phyloP scores from a whole-genome alignment of 2,113 vertebrate species.

The Entosphenus tridentatus region DNA sequence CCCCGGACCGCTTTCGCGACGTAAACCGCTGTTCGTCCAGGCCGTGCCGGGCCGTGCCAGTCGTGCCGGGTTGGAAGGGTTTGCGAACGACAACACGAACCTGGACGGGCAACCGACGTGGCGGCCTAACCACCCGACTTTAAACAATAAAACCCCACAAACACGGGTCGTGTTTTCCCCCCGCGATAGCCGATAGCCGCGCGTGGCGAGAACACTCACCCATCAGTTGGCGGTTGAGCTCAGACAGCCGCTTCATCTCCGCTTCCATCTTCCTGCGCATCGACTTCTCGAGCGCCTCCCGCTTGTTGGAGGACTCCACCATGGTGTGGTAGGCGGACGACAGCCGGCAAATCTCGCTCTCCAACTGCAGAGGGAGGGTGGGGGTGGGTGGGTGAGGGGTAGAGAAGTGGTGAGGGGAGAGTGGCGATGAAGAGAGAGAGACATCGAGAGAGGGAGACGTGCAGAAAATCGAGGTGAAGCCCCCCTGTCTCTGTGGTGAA shows the following conservation, averaged over 20 bases:
- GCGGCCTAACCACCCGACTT: too few relatives aligned
- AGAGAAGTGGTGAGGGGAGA: not conserved
- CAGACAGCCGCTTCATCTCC: not conserved
- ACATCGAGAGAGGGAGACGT: not conserved
- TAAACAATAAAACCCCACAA: too few relatives aligned
- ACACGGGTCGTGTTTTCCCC: too few relatives aligned
- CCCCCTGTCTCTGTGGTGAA: too few relatives aligned
- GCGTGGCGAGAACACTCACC: too few relatives aligned
- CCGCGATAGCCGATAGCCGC: too few relatives aligned
- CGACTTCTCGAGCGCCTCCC: conserved; percentile 1
- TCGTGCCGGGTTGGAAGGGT: too few relatives aligned
- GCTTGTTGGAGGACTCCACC: conserved; percentile 2
- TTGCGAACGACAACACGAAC: too few relatives aligned
- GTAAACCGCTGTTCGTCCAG: too few relatives aligned
- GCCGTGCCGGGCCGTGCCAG: too few relatives aligned
- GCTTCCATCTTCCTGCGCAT: not conserved
- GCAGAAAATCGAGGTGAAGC: not conserved
- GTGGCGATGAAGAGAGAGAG: not conserved
- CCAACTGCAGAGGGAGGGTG: conserved; percentile 2
- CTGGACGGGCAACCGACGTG: too few relatives aligned
- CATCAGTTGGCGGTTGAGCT: not conserved
- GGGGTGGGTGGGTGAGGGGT: not conserved
- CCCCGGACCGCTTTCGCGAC: too few relatives aligned
- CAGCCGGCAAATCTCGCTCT: not conserved
- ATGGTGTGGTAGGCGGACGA: not conserved